Percentiles rank a stretch among this genome's conserved stretches.
phyloP scores from a whole-genome alignment of 2,888 invertebrate species.

The Hirtodrosophila alboralis region DNA sequence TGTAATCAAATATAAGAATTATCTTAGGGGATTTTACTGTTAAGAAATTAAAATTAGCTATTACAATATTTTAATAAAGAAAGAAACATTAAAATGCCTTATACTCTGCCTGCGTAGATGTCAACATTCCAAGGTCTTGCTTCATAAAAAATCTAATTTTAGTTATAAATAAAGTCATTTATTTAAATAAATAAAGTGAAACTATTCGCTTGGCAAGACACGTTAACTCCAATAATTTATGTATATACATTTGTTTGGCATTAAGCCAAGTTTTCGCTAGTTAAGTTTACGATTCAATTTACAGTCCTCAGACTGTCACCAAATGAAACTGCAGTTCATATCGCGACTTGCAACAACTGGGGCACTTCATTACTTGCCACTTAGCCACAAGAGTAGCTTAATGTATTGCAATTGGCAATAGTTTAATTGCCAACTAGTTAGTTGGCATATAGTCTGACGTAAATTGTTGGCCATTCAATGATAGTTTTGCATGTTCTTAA shows the following conservation, averaged over 20 bases:
- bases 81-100: too few species aligned
- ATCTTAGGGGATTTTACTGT: too few species aligned
- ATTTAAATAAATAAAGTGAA: conserved; percentile 26
- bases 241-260: conserved; percentile 10
- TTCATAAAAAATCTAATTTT: too few species aligned
- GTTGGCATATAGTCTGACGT: conserved; percentile 56
- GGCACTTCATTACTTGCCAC: conserved; percentile 44
- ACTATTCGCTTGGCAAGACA: conserved; percentile 8
- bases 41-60: too few species aligned
- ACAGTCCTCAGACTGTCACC: conserved; percentile 12
- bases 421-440: conserved; percentile 55
- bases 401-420: conserved; percentile 18
- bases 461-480: conserved; percentile 57
- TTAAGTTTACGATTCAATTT: conserved; percentile 17
- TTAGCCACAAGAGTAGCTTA: conserved; percentile 18
- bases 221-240: conserved; percentile 5
- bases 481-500: conserved; percentile 45
- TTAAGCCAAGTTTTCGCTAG: conserved; percentile 19
- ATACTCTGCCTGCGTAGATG: too few species aligned
- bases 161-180: too few species aligned
- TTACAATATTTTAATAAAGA: too few species aligned
- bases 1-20: too few species aligned
- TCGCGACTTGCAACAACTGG: conserved; percentile 17
- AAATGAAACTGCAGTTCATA: conserved; percentile 31
- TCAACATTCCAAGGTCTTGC: too few species aligned